These are phyloP conservation scores for Pithys albifrons DNA, from an alignment of 2,113 vertebrate species.

Conservation along the genomic window DNA sequence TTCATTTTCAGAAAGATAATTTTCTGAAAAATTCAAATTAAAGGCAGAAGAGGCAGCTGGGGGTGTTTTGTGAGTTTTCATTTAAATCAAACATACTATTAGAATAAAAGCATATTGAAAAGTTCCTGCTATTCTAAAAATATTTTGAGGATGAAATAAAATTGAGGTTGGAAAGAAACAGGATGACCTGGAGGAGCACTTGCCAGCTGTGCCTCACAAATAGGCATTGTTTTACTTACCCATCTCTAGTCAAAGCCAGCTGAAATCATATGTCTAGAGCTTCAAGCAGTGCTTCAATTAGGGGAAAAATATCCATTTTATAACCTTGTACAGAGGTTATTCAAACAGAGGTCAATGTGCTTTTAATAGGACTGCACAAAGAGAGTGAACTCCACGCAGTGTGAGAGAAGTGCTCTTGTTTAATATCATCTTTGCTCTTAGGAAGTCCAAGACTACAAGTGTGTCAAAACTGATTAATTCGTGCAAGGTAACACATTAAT, in stretches of 20 bases:
- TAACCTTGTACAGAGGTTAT: neutral
- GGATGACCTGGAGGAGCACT: neutral
- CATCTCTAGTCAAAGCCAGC: neutral
- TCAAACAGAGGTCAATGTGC: neutral
- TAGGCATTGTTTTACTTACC: neutral
- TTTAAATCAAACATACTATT: conserved; percentile 25
- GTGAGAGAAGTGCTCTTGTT: neutral
- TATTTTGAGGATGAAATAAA: neutral
- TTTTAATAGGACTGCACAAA: neutral
- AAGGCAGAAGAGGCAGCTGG: conserved; percentile 11
- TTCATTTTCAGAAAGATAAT: conserved; percentile 31
- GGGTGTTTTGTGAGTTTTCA: neutral
- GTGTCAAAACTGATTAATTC: neutral
- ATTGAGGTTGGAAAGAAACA: neutral
- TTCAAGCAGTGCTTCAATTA: neutral
- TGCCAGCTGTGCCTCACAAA: neutral
- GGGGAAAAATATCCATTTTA: neutral
- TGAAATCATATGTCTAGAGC: neutral
- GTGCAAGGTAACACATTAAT: neutral
- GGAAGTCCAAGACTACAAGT: neutral
- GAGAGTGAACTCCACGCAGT: neutral
- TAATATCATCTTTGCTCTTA: neutral
- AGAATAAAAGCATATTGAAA: conserved; percentile 4
- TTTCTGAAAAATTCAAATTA: conserved; percentile 2
- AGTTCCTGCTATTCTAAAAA: neutral